Evolutionary conservation across 2,113 vertebrate species (phyloP), one percentile per base, ranked within the genome.

Genomic region (Capreolus pygargus): DNA sequence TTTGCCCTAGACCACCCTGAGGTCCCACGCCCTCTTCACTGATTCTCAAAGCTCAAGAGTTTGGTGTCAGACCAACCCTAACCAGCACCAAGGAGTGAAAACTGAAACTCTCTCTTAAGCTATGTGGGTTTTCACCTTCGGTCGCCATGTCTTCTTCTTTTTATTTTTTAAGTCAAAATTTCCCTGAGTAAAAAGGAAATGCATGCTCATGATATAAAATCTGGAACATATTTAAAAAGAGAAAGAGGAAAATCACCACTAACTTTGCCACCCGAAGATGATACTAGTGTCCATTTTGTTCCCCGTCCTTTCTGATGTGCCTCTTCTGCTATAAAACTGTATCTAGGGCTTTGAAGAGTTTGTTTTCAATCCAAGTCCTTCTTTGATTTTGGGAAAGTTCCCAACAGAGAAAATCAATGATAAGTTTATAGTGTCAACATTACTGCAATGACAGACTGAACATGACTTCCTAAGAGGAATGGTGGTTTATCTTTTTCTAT

Each of bases 331-430:
- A 82, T 36, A 33, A 74, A 85, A 92, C 57, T 86, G 6, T 94
- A 61, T 33, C 11, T 47, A 78, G 52, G 12, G 25, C 58, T 90
- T 78, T 90, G 43, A 61, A 60, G 76, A 95, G 36, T 86, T 83
- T 92, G 30, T 50, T 93, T 94, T 67, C 70, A 89, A 87, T 94
- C 50, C 28, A 78, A 78, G 54, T 67, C 61, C 39, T 64, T 83
- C 50, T 95, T 84, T 88, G 86, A 67, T 96, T 95, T 88, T 54
- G 50, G 76, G 60, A 84, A 87, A 87, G 30, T 57, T 43, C 84
- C 25, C 43, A 90, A 60, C 87, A 82, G 81, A 89, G n/a, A 95
- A 67, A 45, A 76, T 79, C 33, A 89, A 39, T 84, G 50, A 82
- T 61, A 81, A 86, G 58, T 93, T 95, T 91, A 28, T 15, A 61